Evolutionary conservation across 2,113 vertebrate species (phyloP).

Genomic region (Plectropomus leopardus): DNA sequence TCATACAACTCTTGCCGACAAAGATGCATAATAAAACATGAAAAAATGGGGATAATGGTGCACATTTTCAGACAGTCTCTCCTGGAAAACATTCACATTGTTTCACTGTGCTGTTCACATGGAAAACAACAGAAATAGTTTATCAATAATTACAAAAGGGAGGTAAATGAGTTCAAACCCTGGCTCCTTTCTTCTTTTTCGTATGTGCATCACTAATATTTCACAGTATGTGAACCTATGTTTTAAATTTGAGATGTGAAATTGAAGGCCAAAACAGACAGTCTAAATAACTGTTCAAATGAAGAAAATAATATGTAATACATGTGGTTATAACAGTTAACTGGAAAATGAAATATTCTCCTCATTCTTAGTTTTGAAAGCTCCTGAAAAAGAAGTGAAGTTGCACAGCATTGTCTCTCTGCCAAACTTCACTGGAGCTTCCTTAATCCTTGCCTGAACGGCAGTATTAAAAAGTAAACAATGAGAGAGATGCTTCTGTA

Average conservation of each 20-base stretch:
- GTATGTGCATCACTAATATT: background rate
- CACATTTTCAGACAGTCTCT: background rate
- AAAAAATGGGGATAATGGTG: background rate
- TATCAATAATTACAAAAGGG: no score
- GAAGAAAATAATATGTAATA: background rate
- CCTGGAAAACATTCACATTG: background rate
- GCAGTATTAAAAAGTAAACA: constrained; percentile 63
- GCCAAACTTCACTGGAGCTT: constrained; percentile 30
- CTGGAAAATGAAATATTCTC: background rate
- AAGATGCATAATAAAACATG: background rate
- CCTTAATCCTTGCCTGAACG: constrained; percentile 58
- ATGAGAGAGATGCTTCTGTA: constrained; percentile 40
- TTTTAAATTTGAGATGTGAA: background rate
- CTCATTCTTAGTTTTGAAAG: constrained; percentile 33
- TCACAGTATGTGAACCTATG: background rate
- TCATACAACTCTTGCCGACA: no score
- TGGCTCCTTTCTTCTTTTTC: background rate
- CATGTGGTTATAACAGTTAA: background rate
- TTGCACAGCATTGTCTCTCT: constrained; percentile 22
- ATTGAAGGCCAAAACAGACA: background rate
- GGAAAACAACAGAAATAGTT: no score
- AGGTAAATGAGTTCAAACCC: background rate
- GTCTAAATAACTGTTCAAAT: background rate
- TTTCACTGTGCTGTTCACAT: background rate
- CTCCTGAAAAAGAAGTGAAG: constrained; percentile 40